Evolutionary conservation across 2,797 vertebrate genomes (phyloP), one percentile per base, ranked within the genome.

Genomic region (Gambelia wislizenii): DNA sequence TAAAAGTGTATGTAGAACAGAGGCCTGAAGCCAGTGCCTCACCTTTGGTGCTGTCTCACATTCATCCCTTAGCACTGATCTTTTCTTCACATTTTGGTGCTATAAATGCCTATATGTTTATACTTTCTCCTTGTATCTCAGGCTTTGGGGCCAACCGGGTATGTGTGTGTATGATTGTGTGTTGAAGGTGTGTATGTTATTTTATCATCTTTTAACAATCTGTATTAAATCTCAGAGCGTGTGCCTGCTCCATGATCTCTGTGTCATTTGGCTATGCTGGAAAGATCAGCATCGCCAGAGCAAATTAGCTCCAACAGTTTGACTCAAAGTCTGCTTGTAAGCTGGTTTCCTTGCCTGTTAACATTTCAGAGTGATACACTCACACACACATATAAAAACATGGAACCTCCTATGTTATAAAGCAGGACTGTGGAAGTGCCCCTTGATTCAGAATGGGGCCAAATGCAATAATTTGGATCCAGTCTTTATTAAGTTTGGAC

Each of bases 101-200:
- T 89, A 76, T 76, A 89, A 56, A 86, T 77, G 59, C 79, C 36
- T 75, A 49, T 39, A 82, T 86, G 52, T 75, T 76, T 83, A 86
- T 83, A 84, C 84, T 86, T 89, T 33, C 69, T 87, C 78, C 78
- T 83, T 86, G 59, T 89, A 89, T 76, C 89, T 86, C 89, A 89
- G 89, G 84, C 84, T 86, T 84, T 89, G 89, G 89, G 14, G 61
- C 78, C 84, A 82, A 82, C 47, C 25, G 47, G 89, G 78, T 67
- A 77, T 83, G 78, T 67, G 56, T 70, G 56, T 70, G 47, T 54
- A 36, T 67, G 39, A 18, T n/a, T 85, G 88, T 64, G 75, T 59
- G 70, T 30, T 77, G 81, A 20, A 39, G 4, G 85, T n/a, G 86
- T 25, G 59, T 69, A 12, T 69, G 78, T 89, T 81, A 86, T 79